Base-by-base conservation (phyloP, 2,113 vertebrate species). In the Panthera uncia region DNA sequence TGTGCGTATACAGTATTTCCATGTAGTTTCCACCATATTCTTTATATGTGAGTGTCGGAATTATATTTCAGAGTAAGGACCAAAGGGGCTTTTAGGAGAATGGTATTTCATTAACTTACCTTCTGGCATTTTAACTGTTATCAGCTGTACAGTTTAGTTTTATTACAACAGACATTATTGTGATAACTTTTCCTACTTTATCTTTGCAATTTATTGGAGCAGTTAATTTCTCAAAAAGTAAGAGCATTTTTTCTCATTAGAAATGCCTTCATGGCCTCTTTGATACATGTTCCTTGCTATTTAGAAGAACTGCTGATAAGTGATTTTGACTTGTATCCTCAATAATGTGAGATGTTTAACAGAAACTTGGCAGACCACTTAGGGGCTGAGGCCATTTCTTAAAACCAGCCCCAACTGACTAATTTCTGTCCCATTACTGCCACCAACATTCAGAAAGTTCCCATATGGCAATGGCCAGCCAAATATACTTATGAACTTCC, bases 121-220 rank as follows among this genome's bases (percentile, higher is more conserved):
- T 93, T 95, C 93, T 98, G 95, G 98, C 92, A 94, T 98, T 98
- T 98, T 96, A 95, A 97, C 61, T 98, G 98, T 98, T 98, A 97
- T 97, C 95, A 98, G 92, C 86, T 98, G 81, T 97, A 98, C 88
- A 97, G 50, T 93, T 97, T 98, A 98, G 88, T 95, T 96, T 98
- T 97, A 97, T 97, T 98, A 97, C 97, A 98, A 96, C 48, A 97
- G 98, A 98, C 97, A 98, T 98, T 98, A 98, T 98, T 98, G 97
- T 97, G 98, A 98, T 98, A 98, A 99, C 98, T 98, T 99, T 98
- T 98, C 98, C 98, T 98, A 97, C 96, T 99, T 99, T 99, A 98
- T 98, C 98, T 98, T 98, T 98, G 92, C 98, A 99, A 98, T 98
- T 99, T 99, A 99, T 95, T 98, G 98, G 96, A 99, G 98, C 98